Conservation (phyloP, 2,797 vertebrate genomes). For the Argya squamiceps region DNA sequence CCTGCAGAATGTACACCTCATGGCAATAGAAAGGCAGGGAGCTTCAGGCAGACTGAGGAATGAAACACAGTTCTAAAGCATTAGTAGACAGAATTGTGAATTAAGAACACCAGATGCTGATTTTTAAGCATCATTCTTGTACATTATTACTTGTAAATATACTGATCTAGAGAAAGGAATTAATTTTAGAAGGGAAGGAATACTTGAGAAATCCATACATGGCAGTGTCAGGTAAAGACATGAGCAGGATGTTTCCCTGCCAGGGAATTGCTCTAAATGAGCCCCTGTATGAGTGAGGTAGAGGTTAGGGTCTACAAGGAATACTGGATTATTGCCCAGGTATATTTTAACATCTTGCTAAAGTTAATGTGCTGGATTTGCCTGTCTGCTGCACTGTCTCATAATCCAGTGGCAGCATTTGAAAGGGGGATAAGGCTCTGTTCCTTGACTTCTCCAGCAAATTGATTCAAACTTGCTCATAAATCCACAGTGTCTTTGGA, state of each 20-base stretch:
- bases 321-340: neutral
- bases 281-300: neutral
- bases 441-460: neutral
- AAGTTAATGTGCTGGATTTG: neutral
- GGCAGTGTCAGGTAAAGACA: neutral
- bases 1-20: neutral
- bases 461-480: neutral
- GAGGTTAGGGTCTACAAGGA: neutral
- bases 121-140: neutral
- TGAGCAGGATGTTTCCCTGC: neutral
- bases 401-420: neutral
- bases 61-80: neutral
- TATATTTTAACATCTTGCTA: neutral
- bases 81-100: neutral
- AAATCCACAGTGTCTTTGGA: neutral
- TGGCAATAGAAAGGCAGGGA: neutral
- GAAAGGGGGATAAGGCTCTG: neutral
- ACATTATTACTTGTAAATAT: neutral
- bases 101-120: neutral
- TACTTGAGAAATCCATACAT: neutral
- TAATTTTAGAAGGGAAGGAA: neutral
- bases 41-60: neutral
- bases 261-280: neutral
- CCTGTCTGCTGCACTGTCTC: neutral
- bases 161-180: neutral